A percentile compares a stretch with the other conserved stretches of the same genome.
Evolutionary conservation across 2,888 invertebrate species (phyloP).

Genomic region (Sericinus montela): DNA sequence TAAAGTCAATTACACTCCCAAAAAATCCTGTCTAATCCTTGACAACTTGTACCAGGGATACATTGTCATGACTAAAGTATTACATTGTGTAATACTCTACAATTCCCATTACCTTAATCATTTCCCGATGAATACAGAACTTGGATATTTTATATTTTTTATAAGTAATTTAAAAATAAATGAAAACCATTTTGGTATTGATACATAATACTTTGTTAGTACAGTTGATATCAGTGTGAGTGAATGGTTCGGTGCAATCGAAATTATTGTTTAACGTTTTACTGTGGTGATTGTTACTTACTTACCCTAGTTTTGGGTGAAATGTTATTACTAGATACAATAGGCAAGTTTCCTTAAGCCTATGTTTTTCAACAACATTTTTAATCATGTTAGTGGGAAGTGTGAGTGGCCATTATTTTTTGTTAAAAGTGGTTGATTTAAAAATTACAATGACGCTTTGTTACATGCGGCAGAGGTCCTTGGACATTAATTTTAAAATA

Average conservation of each 20-base stretch:
- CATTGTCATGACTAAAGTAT: neutral
- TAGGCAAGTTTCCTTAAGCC: neutral
- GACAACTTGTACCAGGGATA: constrained; percentile 15
- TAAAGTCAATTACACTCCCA: constrained; percentile 8
- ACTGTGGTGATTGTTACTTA: constrained; percentile 21
- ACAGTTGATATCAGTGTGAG: constrained; percentile 30
- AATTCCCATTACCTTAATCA: constrained; percentile 19
- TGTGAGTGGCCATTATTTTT: constrained; percentile 34
- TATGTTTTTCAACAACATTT: neutral
- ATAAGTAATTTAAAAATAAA: neutral
- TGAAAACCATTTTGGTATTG: neutral
- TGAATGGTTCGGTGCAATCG: constrained; percentile 44
- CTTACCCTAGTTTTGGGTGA: constrained; percentile 5
- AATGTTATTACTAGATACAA: neutral
- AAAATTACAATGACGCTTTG: constrained; percentile 8
- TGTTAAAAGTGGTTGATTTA: constrained; percentile 32
- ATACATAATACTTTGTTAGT: constrained; percentile 17
- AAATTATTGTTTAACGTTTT: constrained; percentile 28
- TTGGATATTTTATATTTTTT: neutral
- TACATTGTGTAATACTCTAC: constrained; percentile 1
- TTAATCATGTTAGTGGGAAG: constrained; percentile 13
- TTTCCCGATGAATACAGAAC: neutral
- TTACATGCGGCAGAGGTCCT: constrained; percentile 20
- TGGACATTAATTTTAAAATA: neutral
- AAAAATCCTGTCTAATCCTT: neutral